These are phyloP conservation scores for Sminthurinus aureus DNA, from an alignment of 2,888 invertebrate genomes.

Conservation along the genomic window DNA sequence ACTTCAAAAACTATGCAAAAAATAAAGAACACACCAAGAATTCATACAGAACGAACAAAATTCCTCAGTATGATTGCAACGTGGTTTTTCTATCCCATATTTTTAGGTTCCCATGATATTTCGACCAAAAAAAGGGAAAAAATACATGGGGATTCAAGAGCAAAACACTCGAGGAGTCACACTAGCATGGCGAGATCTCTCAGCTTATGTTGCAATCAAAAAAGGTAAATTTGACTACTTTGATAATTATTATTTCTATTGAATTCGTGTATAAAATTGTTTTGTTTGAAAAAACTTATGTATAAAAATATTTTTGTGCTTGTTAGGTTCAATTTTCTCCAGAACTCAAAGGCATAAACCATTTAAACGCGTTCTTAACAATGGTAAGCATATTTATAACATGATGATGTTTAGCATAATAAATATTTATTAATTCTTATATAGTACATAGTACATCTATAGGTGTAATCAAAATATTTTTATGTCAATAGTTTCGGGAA, in stretches of 20 bases:
- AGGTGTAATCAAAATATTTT: neutral
- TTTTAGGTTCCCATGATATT: conserved; percentile 28
- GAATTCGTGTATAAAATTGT: neutral
- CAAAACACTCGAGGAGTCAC: conserved; percentile 68
- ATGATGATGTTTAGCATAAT: no score
- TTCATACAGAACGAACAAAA: neutral
- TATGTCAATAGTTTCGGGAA: conserved; percentile 73
- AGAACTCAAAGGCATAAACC: conserved; percentile 53
- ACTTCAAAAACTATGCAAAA: neutral
- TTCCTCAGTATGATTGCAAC: neutral
- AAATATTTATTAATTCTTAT: neutral
- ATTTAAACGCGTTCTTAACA: conserved; percentile 79
- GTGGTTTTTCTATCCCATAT: neutral
- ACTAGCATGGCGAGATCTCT: conserved; percentile 80
- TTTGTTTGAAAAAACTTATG: neutral
- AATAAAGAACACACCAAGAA: neutral
- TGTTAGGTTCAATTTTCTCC: conserved; percentile 46
- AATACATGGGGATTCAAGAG: neutral
- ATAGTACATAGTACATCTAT: neutral
- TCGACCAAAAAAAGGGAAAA: conserved; percentile 10
- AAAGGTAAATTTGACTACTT: conserved; percentile 10
- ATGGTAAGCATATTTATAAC: conserved; percentile 67
- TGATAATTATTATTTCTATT: conserved; percentile 4
- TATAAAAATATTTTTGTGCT: neutral
- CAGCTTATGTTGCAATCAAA: conserved; percentile 71